Evolutionary conservation across 2,888 invertebrate species (phyloP), one percentile per base, ranked within the genome.

Genomic region (Bruchidius siliquastri): DNA sequence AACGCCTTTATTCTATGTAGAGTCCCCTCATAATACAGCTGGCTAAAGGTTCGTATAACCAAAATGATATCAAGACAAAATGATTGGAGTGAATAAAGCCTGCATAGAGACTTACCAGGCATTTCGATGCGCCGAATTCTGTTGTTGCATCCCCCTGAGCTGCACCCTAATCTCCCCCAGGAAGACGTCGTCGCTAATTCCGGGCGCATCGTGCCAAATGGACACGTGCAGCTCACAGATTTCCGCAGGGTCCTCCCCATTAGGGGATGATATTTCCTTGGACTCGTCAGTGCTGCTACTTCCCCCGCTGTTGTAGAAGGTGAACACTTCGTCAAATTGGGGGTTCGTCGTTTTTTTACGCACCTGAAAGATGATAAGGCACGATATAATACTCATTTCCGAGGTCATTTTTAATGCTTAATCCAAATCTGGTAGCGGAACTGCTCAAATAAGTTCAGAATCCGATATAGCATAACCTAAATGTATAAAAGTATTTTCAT

Each of bases 301-400:
- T 73, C 81, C 84, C 73, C 81, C 84, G 84, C 90, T 90, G 86
- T 90, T 90, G 75, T 78, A 78, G 85, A 96, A 96, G 84, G 92
- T 90, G 87, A 96, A 94, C 78, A 92, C 91, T 88, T 97, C 96
- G 83, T 96, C 95, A 86, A 94, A 97, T 84, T 93, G 92, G 20
- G 97, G 96, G 85, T 93, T 93, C 78, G 94, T 93, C 72, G 96
- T 96, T 90, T 96, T 97, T 89, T 96, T 96, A 85, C 92, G 92
- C 76, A 94, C 76, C 49, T 49, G 13, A 1, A 13, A 49, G 18
- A 49, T 13, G 21, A 22, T 20, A 69, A n/a, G n/a, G n/a, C 18
- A 21, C 2, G 21, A 20, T n/a, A n/a, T 13, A 26, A 26, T 26
- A 26, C 2, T 26, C 26, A n/a, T n/a, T n/a, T n/a, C n/a, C n/a